Evolutionary conservation across 1,140 invertebrate genomes (phyloP), one percentile per base, ranked within the genome.

Genomic region (Danaus plexippus): DNA sequence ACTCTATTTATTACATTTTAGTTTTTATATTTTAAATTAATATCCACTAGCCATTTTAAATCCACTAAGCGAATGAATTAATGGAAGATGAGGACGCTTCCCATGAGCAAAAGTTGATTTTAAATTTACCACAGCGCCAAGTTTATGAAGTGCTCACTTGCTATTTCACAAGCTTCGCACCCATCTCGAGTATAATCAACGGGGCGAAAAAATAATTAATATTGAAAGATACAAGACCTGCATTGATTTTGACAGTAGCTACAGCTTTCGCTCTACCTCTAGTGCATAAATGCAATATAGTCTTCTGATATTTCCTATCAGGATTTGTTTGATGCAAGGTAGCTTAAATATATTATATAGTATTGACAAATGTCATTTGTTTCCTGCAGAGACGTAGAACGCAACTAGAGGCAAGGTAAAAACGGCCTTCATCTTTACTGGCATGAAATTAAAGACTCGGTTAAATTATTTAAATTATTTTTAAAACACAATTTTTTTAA

Each of bases 41-140:
- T 79, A 75, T 77, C 74, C 78, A 87, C 81, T 78, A 80, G 78
- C 76, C 76, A 73, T 78, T 78, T 75, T 77, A 59, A 77, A 73
- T 70, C 69, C 83, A 86, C 83, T 72, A 74, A 76, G 68, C 71
- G 78, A 84, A 82, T 81, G 75, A 69, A 74, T 77, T 71, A 85
- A 82, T 80, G 84, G 84, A 84, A 84, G 81, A 79, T 75, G 74
- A 67, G 70, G 77, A 78, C 80, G 82, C 81, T 85, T 85, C 77
- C 81, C 67, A 71, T 75, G 64, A 85, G 76, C 78, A 78, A 82
- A 32, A 73, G 63, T 71, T 71, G 72, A 74, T 70, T 75, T 73
- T 67, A 63, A 72, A 69, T 71, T 63, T 68, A 59, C 75, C 78
- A 77, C 70, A 66, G 68, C 67, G 67, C 68, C 67, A 64, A 69